Evolutionary conservation across 2,888 invertebrate genomes (phyloP), one percentile per base, ranked within the genome.

Genomic region (Drosophila merina): DNA sequence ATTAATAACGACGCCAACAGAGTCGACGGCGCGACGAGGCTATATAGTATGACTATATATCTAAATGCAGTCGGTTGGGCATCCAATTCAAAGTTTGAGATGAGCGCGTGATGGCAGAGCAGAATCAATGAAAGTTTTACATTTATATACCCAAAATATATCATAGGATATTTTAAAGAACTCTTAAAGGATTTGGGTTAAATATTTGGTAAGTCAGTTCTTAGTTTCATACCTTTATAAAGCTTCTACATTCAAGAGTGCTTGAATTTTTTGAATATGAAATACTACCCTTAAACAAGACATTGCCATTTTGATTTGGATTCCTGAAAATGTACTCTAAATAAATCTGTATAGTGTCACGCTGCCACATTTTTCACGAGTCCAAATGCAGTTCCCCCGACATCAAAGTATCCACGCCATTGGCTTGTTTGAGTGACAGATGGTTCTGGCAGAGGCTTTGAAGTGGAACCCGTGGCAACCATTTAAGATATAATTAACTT

Each of bases 1-100:
- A 86, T 89, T 89, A 80, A 86, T 86, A 86, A 87, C 71, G 83
- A 62, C 72, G 82, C 67, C 74, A 60, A 62, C 72, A 56, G 52
- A 71, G 67, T 60, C 62, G 55, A 55, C 55, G 76, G 76, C 56
- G 73, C 64, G 71, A 72, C 73, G 42, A 57, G 12, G 47, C 48
- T 51, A 44, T 68, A 72, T 50, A 4, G 42, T 68, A 72, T 50
- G 6, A 36, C 26, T 25, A 49, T 68, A 69, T 54, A 72, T 62
- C 30, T 71, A 58, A 44, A 64, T 25, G 40, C 58, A 67, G 49
- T 64, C 40, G 48, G 51, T 30, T 14, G 51, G 45, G 45, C 45
- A n/a, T 20, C 14, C 25, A 33, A 20, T 12, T n/a, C 20, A 5
- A 10, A 26, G 7, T 10, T 50, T 20, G 67, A 20, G 64, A 31